Evolutionary conservation across 2,888 invertebrate genomes (phyloP), one percentile per base, ranked within the genome.

Genomic region (Hedya salicella): DNA sequence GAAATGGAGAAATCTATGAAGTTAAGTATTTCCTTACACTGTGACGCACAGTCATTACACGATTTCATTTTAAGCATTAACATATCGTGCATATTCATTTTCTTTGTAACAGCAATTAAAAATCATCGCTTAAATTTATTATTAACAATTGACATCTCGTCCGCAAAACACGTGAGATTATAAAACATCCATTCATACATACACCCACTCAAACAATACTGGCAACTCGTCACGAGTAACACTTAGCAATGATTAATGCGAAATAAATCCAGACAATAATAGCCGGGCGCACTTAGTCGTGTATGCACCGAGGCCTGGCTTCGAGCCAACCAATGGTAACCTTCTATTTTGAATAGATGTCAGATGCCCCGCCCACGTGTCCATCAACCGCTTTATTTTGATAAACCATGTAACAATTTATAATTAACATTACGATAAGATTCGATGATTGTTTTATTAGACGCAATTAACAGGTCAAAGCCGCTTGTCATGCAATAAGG

Each of bases 341-440:
- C 46, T 57, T 57, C 32, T 57, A 57, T 44, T 57, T 57, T 8
- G 17, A 17, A 57, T 46, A 57, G 44, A 57, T 57, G 57, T 46
- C 57, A 57, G 13, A 46, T 30, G 46, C 57, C 57, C 44, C 57
- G 57, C 57, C 57, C 57, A 46, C 57, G 44, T 46, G 57, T 57
- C 57, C 8, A n/a, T 57, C 57, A 57, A 57, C 16, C 32, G 44
- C 42, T 30, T 19, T 21, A 54, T 54, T 44, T 56, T 56, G 32
- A 56, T 56, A 44, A 57, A 57, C n/a, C 44, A 57, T 32, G n/a
- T 46, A 16, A 30, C 14, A 30, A 44, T 57, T 57, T 57, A 57
- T 44, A 44, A 44, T 32, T 57, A 19, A 32, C 44, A 32, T 32
- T 46, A 36, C 11, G 9, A 25, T 6, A 25, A 36, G 36, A 9